Base-by-base conservation (phyloP, 37 sponge, comb jelly and placozoan species). In the Eunapius fragilis region DNA sequence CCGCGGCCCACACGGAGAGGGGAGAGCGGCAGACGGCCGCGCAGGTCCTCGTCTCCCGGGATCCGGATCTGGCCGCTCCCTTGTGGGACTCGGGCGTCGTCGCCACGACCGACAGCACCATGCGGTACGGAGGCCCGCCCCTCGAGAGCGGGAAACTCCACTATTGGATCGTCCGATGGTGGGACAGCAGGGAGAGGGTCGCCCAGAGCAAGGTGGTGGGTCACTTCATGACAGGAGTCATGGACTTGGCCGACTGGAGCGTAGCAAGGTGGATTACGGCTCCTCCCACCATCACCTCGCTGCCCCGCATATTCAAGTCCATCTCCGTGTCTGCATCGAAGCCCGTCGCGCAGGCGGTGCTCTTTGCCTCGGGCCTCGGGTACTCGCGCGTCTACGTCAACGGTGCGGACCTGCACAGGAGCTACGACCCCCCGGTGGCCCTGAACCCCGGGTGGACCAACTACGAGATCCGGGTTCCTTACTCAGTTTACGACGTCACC, bases 371-470 rank as follows among this genome's bases (percentile, higher is more conserved):
- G 27, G 92, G 92, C 7, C 83, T 92, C 31, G 92, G 92, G 3
- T 92, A 47, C 47, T 85, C 31, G 35, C 69, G 72, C n/a, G 50
- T 77, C n/a, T 87, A 49, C 49, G 37, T 92, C 49, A 92, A 87
- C 47, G 88, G 80, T 2, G n/a, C n/a, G n/a, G 91, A 87, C 37
- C 67, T 91, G 25, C 37, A 81, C n/a, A 30, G 77, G 0, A 35
- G 50, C 13, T 26, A 48, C 41, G 69, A 82, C 69, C 77, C 79
- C 25, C 76, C 87, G 14, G 74, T 91, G 30, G 77, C 79, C 30
- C 67, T 91, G 23, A 68, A 77, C 11, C 91, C 91, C n/a, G 91
- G 91, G n/a, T 91, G 91, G 91, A 87, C 91, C 5, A 77, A 91
- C 7, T 91, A 91, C 41, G 87, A 91, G 50, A 17, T 30, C 10